Evolutionary conservation across 2,113 vertebrate genomes (phyloP), one percentile per base, ranked within the genome.

Genomic region (Erinaceus europaeus): DNA sequence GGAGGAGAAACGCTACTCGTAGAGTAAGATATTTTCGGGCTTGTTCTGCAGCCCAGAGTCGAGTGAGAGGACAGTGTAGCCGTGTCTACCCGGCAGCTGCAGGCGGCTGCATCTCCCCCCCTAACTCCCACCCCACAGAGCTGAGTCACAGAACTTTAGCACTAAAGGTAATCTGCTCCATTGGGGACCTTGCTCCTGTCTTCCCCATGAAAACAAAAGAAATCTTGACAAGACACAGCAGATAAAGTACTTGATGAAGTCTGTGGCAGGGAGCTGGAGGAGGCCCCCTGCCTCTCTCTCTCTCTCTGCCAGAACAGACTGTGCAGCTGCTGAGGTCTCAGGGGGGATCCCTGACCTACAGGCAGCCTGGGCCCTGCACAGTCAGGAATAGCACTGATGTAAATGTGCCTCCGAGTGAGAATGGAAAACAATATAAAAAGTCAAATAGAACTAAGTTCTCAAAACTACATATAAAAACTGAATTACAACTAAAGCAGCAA

Each of bases 401-500:
- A 97, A 96, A 97, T 96, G 94, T 97, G 97, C 96, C 95, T 97
- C 96, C 94, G 83, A 96, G 94, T 95, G 92, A 95, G 94, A 97
- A 96, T 90, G 93, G 95, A 93, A 95, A 96, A 96, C 91, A 96
- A 97, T 93, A 96, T 94, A 96, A 55, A 94, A 97, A 97, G 93
- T 95, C 95, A 97, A 96, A 96, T 90, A 89, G 89, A 95, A 95
- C 97, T 96, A 97, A 95, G 95, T 97, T 97, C 89, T 96, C 95
- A 89, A 94, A 97, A 96, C 96, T 97, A 97, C 95, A 96, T 96
- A 94, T 94, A 97, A 97, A 97, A 97, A 96, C 69, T 95, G 97
- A 96, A 97, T 96, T 94, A 96, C 96, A 96, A 95, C 95, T 95
- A 97, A 98, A 98, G 97, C 97, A 98, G 97, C 97, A 97, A 97